A percentile compares a stretch with the other conserved stretches of the same genome.
Evolutionary conservation across 2,113 vertebrate genomes (phyloP).

Genomic region (Syngnathus typhle): DNA sequence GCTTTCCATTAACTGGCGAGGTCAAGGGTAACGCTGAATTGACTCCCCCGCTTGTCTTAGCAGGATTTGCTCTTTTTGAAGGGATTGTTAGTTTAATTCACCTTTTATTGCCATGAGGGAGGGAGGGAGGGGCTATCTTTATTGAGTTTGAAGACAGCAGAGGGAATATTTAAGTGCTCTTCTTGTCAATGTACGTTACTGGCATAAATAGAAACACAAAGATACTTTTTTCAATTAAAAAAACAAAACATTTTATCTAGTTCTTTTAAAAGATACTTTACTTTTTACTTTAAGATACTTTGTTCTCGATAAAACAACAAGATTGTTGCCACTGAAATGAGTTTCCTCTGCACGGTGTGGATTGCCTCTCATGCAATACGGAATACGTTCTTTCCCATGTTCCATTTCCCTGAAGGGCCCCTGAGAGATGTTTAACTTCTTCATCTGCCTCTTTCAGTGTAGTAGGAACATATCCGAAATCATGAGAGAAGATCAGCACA

Average conservation of each 20-base stretch:
- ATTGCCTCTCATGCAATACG: background rate
- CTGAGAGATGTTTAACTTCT: background rate
- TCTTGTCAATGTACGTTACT: background rate
- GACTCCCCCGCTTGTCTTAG: conserved; percentile 25
- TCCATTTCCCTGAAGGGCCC: background rate
- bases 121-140: background rate
- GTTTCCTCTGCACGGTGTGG: background rate
- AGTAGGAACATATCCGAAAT: background rate
- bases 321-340: background rate
- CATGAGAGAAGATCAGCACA: background rate
- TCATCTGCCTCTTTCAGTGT: background rate
- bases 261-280: no score
- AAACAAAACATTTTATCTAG: no score
- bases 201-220: background rate
- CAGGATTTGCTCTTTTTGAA: background rate
- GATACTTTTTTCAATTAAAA: no score
- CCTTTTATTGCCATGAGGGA: background rate
- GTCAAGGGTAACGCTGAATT: conserved; percentile 23
- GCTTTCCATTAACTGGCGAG: background rate
- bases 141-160: background rate
- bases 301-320: background rate
- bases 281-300: no score
- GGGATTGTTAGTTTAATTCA: background rate
- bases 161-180: background rate
- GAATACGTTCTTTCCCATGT: background rate